Evolutionary conservation across 1,140 invertebrate genomes (phyloP).

Genomic region (Chlorops oryzae): DNA sequence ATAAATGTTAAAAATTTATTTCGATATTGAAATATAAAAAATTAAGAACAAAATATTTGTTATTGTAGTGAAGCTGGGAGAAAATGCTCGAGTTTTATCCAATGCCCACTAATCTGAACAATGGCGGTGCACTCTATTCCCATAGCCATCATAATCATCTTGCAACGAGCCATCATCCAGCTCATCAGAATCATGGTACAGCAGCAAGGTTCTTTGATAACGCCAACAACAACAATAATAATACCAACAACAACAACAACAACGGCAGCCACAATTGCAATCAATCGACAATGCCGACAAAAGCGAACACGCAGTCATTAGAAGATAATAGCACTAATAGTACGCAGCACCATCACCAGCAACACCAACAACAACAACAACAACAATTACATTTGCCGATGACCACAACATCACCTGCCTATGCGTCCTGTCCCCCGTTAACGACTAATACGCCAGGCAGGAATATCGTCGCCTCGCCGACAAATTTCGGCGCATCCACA

Average conservation of each 20-base stretch:
- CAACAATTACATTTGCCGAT: not conserved
- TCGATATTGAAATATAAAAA: no score
- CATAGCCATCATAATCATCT: slow-evolving; percentile 45
- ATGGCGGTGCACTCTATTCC: slow-evolving; percentile 39
- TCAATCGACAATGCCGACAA: slow-evolving; percentile 20
- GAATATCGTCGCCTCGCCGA: slow-evolving; percentile 9
- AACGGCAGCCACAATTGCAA: slow-evolving; percentile 13
- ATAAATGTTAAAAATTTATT: no score
- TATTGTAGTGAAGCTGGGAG: no score
- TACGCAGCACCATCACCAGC: slow-evolving; percentile 35
- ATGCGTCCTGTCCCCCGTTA: slow-evolving; percentile 12
- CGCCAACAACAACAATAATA: slow-evolving; percentile 19
- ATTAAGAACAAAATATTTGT: no score
- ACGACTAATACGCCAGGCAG: slow-evolving; percentile 14
- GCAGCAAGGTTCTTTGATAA: slow-evolving; percentile 16
- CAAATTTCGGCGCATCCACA: no score
- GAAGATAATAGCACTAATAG: slow-evolving; percentile 17
- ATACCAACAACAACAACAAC: slow-evolving; percentile 14
- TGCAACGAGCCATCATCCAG: slow-evolving; percentile 37
- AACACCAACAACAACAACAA: slow-evolving; percentile 21
- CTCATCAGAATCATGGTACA: slow-evolving; percentile 41
- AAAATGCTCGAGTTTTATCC: slow-evolving; percentile 48
- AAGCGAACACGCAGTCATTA: slow-evolving; percentile 22
- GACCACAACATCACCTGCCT: slow-evolving; percentile 10
- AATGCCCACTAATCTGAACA: slow-evolving; percentile 46